These are phyloP conservation scores for Capromys pilorides DNA, from an alignment of 2,797 vertebrate species.

Conservation along the genomic window DNA sequence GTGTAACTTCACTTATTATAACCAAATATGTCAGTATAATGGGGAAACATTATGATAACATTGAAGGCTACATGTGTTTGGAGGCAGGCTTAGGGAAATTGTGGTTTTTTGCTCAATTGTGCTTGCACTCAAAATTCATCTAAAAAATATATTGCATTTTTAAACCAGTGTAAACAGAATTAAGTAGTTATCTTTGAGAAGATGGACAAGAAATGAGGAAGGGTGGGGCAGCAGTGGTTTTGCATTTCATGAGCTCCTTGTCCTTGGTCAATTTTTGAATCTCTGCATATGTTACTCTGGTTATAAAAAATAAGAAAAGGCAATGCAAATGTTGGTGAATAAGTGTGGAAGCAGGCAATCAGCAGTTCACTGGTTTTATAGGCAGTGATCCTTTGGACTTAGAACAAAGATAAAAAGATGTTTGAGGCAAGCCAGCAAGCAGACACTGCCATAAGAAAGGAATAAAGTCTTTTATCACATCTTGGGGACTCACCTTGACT, in stretches of 20 bases:
- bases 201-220: neutral
- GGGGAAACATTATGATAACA: neutral
- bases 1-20: neutral
- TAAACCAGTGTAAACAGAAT: neutral
- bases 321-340: neutral
- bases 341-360: neutral
- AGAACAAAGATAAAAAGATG: conserved; percentile 50
- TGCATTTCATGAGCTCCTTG: neutral
- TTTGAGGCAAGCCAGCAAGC: neutral
- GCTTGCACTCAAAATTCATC: conserved; percentile 10
- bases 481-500: neutral
- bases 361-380: conserved; percentile 21
- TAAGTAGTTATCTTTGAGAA: neutral
- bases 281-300: neutral
- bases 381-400: conserved; percentile 64
- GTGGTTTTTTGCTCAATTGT: neutral
- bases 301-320: conserved; percentile 11
- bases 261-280: neutral
- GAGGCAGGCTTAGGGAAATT: neutral
- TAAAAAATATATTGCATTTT: neutral
- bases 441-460: neutral
- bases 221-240: neutral
- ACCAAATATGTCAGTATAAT: neutral
- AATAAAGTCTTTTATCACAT: conserved; percentile 9
- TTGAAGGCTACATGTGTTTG: neutral